These are phyloP conservation scores for Potorous gilbertii DNA, from an alignment of 2,797 vertebrate species.

Conservation along the genomic window DNA sequence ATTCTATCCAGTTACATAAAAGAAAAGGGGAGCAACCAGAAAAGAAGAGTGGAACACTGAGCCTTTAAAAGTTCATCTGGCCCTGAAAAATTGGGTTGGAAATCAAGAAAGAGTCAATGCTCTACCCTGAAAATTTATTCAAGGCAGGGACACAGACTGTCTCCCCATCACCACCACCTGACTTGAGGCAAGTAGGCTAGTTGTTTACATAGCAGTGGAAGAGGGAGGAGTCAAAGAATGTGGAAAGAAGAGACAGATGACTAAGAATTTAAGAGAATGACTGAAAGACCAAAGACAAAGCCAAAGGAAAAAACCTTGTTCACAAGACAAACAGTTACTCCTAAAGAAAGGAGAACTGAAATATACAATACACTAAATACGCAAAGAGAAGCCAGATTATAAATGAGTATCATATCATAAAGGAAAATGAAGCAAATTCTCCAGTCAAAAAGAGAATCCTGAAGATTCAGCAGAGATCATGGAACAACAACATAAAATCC, in stretches of 20 bases:
- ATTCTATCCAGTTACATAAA: too few relatives aligned
- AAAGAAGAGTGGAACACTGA: too few relatives aligned
- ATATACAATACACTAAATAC: not conserved
- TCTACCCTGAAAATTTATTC: not conserved
- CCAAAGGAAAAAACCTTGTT: not conserved
- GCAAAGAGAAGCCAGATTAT: not conserved
- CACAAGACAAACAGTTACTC: not conserved
- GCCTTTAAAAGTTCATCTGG: too few relatives aligned
- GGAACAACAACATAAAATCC: not conserved
- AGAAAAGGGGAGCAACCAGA: too few relatives aligned
- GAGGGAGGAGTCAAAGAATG: not conserved
- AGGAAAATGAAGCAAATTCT: not conserved
- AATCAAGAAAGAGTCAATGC: not conserved
- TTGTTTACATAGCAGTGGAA: not conserved
- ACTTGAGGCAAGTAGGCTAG: not conserved
- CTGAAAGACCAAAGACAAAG: not conserved
- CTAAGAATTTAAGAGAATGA: not conserved
- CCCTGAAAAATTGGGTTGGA: too few relatives aligned
- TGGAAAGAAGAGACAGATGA: not conserved
- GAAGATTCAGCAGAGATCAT: not conserved
- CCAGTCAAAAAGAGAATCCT: not conserved
- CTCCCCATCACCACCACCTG: not conserved
- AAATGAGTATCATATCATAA: not conserved
- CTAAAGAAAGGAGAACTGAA: not conserved
- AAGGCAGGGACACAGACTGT: not conserved